Evolutionary conservation across 1,140 invertebrate species (phyloP).

Genomic region (Drosophila burlai): DNA sequence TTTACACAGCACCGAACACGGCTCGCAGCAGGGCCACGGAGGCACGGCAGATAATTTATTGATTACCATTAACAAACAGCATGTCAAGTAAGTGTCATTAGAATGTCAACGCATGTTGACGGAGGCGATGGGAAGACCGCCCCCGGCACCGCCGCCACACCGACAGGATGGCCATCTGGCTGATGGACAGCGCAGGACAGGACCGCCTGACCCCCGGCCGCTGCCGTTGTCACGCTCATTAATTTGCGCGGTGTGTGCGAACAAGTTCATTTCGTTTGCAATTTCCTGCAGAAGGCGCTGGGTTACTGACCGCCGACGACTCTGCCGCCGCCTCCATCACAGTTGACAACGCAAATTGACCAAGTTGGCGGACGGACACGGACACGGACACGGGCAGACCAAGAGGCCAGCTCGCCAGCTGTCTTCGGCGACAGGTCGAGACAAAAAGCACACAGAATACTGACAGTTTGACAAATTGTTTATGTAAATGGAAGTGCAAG

Average conservation of each 20-base stretch:
- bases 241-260: conserved; percentile 68
- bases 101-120: conserved; percentile 69
- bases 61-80: conserved; percentile 76
- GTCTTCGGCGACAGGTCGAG: conserved; percentile 64
- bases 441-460: conserved; percentile 72
- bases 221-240: conserved; percentile 59
- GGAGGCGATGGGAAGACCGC: conserved; percentile 27
- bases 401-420: conserved; percentile 16
- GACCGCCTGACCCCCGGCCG: conserved; percentile 4
- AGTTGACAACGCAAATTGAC: conserved; percentile 70
- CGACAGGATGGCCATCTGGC: conserved; percentile 30
- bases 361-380: conserved; percentile 11
- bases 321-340: conserved; percentile 38
- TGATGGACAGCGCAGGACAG: conserved; percentile 23
- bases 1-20: conserved; percentile 27
- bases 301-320: conserved; percentile 56
- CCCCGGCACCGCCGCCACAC: background rate
- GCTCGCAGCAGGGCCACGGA: conserved; percentile 2
- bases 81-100: conserved; percentile 75
- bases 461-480: conserved; percentile 81
- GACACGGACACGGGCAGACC: background rate
- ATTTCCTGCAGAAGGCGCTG: conserved; percentile 57
- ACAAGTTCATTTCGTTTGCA: conserved; percentile 74
- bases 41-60: conserved; percentile 62
- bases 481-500: conserved; percentile 74